Conservation (phyloP, 2,797 vertebrate species). For the Sebastiscus albofasciatus region DNA sequence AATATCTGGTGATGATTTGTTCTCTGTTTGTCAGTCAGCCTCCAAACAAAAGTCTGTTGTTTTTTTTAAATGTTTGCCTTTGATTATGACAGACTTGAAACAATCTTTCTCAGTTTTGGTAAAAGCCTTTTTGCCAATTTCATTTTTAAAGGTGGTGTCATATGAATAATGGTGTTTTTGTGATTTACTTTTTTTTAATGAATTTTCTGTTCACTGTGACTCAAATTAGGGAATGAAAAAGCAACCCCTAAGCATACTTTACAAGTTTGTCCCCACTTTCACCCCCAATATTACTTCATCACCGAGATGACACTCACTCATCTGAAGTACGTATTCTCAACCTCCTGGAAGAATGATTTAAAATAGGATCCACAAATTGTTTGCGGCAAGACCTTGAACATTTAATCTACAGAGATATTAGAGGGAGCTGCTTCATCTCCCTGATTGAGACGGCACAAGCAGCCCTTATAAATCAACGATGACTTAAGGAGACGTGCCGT, state of each 20-base stretch:
- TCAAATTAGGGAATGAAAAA: not conserved
- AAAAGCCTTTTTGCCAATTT: not conserved
- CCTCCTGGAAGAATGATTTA: slow-evolving; percentile 14
- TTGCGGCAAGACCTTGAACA: slow-evolving; percentile 8
- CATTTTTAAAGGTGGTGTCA: not conserved
- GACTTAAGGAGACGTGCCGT: not conserved
- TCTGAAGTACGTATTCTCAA: slow-evolving; percentile 4
- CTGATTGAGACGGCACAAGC: not conserved
- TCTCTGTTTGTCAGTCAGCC: slow-evolving; percentile 6
- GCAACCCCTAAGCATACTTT: not conserved
- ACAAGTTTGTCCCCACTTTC: slow-evolving; percentile 1
- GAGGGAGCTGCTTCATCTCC: slow-evolving; percentile 6
- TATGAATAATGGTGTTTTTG: not conserved
- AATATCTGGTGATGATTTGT: slow-evolving; percentile 24
- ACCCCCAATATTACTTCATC: not conserved
- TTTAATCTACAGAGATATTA: slow-evolving; percentile 12
- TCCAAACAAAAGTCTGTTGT: not conserved
- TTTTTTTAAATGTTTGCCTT: not conserved
- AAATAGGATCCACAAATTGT: slow-evolving; percentile 12
- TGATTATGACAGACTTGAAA: not conserved
- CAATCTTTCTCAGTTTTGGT: not conserved
- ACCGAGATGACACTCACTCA: not conserved
- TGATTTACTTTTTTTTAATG: not conserved
- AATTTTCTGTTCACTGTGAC: not conserved
- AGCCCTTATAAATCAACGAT: not conserved